Percentiles rank a stretch among this genome's conserved stretches.
These are phyloP conservation scores for Ceratotherium simum DNA, from an alignment of 2,113 vertebrate species.

Conservation along the genomic window DNA sequence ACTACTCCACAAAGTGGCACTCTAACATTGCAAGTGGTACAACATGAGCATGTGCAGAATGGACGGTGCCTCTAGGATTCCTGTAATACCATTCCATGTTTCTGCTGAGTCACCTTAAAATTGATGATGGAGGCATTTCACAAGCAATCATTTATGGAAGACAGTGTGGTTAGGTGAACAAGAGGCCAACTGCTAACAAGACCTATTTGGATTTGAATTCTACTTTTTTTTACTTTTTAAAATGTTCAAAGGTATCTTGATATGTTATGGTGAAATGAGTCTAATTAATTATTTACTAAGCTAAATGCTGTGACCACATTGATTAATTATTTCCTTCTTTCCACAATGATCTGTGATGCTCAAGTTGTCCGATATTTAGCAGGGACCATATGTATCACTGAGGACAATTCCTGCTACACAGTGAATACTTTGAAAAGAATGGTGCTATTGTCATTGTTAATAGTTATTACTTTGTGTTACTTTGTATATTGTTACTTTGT, in stretches of 20 bases:
- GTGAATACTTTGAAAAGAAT: neutral
- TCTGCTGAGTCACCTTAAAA: neutral
- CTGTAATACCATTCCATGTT: neutral
- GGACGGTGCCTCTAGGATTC: too few species aligned
- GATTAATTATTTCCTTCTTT: neutral
- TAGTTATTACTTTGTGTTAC: neutral
- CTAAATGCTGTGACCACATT: neutral
- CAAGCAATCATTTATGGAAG: neutral
- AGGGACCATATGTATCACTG: too few species aligned
- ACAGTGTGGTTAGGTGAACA: neutral
- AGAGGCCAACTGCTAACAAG: neutral
- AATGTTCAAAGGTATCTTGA: neutral
- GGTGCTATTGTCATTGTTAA: neutral
- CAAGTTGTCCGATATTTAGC: neutral
- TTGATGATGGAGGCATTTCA: neutral
- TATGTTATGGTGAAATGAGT: neutral
- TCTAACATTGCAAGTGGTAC: neutral
- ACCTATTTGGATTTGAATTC: neutral
- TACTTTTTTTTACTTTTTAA: neutral
- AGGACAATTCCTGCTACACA: neutral
- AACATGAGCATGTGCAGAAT: fast-evolving
- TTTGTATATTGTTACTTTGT: neutral
- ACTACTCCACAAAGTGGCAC: neutral
- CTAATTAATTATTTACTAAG: neutral
- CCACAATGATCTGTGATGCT: neutral